These are phyloP conservation scores for Sisyra terminalis DNA, from an alignment of 2,888 invertebrate species.

Conservation along the genomic window DNA sequence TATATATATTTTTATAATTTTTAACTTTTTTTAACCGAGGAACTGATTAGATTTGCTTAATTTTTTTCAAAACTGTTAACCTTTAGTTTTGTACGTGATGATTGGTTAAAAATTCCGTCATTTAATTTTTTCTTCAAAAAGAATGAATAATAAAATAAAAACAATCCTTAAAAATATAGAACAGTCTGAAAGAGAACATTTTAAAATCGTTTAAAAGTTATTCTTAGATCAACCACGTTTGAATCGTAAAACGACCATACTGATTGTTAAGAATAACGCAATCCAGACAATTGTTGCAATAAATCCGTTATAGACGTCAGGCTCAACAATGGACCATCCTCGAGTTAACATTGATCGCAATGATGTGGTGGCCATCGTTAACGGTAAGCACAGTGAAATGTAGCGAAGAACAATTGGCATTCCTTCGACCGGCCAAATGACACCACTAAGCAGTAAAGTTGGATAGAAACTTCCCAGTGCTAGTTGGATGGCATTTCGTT, in stretches of 20 bases:
- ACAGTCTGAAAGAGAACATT: too few relatives aligned
- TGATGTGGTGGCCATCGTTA: constrained; percentile 86
- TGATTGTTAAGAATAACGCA: constrained; percentile 60
- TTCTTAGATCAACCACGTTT: constrained; percentile 48
- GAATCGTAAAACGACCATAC: constrained; percentile 61
- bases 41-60: too few relatives aligned
- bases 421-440: constrained; percentile 93
- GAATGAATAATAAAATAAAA: too few relatives aligned
- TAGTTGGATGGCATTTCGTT: constrained; percentile 83
- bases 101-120: too few relatives aligned
- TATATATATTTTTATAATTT: too few relatives aligned
- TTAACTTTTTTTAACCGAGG: too few relatives aligned
- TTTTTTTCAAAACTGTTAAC: too few relatives aligned
- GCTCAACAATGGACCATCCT: constrained; percentile 69
- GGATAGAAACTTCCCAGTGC: constrained; percentile 92
- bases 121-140: too few relatives aligned
- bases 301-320: constrained; percentile 77
- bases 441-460: constrained; percentile 78
- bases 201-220: constrained; percentile 3
- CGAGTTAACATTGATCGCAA: constrained; percentile 72
- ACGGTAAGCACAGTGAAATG: constrained; percentile 66
- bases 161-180: too few relatives aligned
- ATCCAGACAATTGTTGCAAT: constrained; percentile 78
- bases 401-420: constrained; percentile 74
- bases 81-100: too few relatives aligned